Percentiles rank a stretch among this genome's conserved stretches.
Conservation (phyloP, 2,888 invertebrate genomes). For the Amaurobius ferox region DNA sequence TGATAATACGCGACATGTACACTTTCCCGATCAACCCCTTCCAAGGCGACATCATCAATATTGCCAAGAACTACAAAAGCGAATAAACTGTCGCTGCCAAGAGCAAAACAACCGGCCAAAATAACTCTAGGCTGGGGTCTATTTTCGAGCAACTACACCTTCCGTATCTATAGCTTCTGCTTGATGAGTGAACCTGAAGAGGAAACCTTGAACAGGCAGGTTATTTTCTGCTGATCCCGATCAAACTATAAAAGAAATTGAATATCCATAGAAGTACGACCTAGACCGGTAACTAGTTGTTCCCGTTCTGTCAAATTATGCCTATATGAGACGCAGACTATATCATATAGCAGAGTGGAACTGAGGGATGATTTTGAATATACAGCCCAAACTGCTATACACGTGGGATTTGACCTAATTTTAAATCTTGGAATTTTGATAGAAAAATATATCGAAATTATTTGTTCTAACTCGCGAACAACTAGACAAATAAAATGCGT, state of each 20-base stretch:
- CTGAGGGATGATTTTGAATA: too few species aligned
- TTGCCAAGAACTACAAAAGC: slow-evolving; percentile 63
- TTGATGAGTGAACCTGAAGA: slow-evolving; percentile 4
- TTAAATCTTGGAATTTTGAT: too few species aligned
- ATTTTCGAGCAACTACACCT: slow-evolving; percentile 67
- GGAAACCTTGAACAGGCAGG: slow-evolving; percentile 13
- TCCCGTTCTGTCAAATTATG: too few species aligned
- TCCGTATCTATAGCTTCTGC: slow-evolving; percentile 53
- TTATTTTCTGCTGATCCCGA: slow-evolving; percentile 14
- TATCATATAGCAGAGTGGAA: too few species aligned
- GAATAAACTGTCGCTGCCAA: slow-evolving; percentile 43
- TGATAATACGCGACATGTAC: not conserved
- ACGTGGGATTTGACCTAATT: too few species aligned
- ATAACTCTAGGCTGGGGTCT: slow-evolving; percentile 52
- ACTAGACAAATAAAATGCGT: too few species aligned
- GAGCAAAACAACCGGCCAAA: slow-evolving; percentile 48
- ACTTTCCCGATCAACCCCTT: not conserved
- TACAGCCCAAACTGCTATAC: too few species aligned
- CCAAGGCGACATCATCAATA: slow-evolving; percentile 21
- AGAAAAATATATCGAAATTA: too few species aligned
- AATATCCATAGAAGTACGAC: not conserved
- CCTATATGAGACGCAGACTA: too few species aligned
- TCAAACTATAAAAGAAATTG: slow-evolving; percentile 3
- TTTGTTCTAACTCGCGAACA: too few species aligned
- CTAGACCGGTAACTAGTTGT: too few species aligned